Evolutionary conservation across 2,888 invertebrate genomes (phyloP).

Genomic region (Hesperia comma): DNA sequence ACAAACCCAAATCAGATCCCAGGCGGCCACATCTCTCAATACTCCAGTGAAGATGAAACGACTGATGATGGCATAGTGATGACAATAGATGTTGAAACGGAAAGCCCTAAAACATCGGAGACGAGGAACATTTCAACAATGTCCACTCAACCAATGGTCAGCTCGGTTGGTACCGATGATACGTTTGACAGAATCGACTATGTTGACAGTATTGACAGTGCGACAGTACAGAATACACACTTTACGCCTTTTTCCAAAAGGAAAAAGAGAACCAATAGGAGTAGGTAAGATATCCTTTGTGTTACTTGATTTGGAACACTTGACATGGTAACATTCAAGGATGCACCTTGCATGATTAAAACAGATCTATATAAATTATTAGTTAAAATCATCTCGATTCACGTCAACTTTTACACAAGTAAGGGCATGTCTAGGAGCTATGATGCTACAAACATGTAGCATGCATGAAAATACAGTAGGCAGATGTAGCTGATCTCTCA

Average conservation of each 20-base stretch:
- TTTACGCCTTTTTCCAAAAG: slow-evolving; percentile 67
- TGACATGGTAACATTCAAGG: too few species aligned
- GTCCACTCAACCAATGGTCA: slow-evolving; percentile 60
- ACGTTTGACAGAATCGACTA: slow-evolving; percentile 69
- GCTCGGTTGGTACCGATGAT: slow-evolving; percentile 53
- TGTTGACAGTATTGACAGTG: slow-evolving; percentile 56
- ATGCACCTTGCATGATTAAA: too few species aligned
- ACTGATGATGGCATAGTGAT: slow-evolving; percentile 64
- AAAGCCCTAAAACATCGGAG: slow-evolving; percentile 59
- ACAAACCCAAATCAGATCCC: slow-evolving; percentile 46
- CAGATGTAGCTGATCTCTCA: too few species aligned
- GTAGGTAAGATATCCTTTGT: slow-evolving; percentile 55
- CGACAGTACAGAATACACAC: slow-evolving; percentile 50
- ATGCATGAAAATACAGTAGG: too few species aligned
- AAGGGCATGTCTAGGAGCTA: too few species aligned
- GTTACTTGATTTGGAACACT: neutral
- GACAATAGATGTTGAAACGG: slow-evolving; percentile 69
- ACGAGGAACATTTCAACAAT: slow-evolving; percentile 60
- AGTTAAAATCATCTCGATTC: too few species aligned
- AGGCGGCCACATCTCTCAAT: slow-evolving; percentile 57
- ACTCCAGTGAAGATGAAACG: slow-evolving; percentile 71
- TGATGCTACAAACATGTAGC: too few species aligned
- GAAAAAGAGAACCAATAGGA: slow-evolving; percentile 57
- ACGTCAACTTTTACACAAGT: too few species aligned
- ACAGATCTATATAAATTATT: too few species aligned